A percentile compares a stretch with the other conserved stretches of the same genome.
Conservation (phyloP, 2,797 vertebrate genomes). For the Phrynocephalus guinanensis region DNA sequence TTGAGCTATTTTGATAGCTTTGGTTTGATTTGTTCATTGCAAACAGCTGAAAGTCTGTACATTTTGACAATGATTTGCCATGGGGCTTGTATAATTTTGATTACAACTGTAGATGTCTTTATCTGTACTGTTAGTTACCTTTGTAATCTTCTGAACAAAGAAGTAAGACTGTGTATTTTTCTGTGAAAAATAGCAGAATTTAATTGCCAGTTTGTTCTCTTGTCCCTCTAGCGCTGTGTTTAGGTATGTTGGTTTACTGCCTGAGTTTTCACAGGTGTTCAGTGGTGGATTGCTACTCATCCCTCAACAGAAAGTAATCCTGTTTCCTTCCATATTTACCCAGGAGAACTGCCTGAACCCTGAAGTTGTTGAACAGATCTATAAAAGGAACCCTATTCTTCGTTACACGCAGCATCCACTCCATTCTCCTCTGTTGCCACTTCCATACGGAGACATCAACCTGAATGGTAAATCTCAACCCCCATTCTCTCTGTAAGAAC, state of each 20-base stretch:
- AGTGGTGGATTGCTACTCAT: conserved; percentile 2
- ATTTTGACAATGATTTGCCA: too few relatives aligned
- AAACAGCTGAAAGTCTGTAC: too few relatives aligned
- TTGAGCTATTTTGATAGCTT: too few relatives aligned
- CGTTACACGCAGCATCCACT: conserved; percentile 93
- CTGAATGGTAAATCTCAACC: conserved; percentile 83
- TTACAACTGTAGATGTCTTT: background rate
- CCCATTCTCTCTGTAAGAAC: background rate
- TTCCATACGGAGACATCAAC: conserved; percentile 95
- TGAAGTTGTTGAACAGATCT: conserved; percentile 97
- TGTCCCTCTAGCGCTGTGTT: background rate
- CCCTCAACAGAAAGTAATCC: background rate
- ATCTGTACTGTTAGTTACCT: background rate
- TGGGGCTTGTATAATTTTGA: background rate
- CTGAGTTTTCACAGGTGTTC: background rate
- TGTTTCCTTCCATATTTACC: conserved; percentile 14
- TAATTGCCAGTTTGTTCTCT: background rate
- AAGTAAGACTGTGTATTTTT: background rate
- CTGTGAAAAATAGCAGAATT: background rate
- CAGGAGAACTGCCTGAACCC: conserved; percentile 96
- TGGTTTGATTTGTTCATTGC: too few relatives aligned
- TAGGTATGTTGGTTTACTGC: conserved; percentile 1
- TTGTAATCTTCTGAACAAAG: background rate
- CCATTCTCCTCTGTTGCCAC: conserved; percentile 91
- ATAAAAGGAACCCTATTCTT: conserved; percentile 96